phyloP scores from a whole-genome alignment of 1,140 invertebrate genomes.

The Drosophila murphyi region DNA sequence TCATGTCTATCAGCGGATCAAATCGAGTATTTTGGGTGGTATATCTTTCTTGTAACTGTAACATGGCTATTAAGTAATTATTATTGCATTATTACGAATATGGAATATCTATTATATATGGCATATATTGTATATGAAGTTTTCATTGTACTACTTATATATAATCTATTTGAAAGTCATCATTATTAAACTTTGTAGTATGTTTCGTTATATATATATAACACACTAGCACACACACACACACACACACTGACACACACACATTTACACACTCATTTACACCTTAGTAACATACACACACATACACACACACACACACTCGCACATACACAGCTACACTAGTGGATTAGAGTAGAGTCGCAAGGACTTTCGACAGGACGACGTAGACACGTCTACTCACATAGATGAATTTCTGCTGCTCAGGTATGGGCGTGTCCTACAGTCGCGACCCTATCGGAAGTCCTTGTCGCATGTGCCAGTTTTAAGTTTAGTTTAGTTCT shows the following conservation, averaged over 20 bases:
- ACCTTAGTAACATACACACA: slow-evolving; percentile 43
- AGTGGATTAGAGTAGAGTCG: slow-evolving; percentile 19
- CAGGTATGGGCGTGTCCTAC: slow-evolving; percentile 74
- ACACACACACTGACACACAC: slow-evolving; percentile 32
- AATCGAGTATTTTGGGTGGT: slow-evolving; percentile 36
- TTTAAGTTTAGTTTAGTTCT: slow-evolving; percentile 65
- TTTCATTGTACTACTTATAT: slow-evolving; percentile 79
- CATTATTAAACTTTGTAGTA: slow-evolving; percentile 77
- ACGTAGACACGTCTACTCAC: slow-evolving; percentile 69
- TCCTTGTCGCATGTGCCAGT: slow-evolving; percentile 42
- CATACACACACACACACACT: slow-evolving; percentile 20
- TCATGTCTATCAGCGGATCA: slow-evolving; percentile 31
- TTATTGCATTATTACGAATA: slow-evolving; percentile 81
- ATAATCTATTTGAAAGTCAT: slow-evolving; percentile 74
- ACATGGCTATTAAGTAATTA: slow-evolving; percentile 62
- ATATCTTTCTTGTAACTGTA: slow-evolving; percentile 54
- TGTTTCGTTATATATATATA: slow-evolving; percentile 73
- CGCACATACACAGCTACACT: slow-evolving; percentile 42
- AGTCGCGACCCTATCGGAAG: slow-evolving; percentile 5
- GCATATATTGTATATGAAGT: slow-evolving; percentile 77
- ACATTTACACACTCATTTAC: slow-evolving; percentile 7
- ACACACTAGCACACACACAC: slow-evolving; percentile 46
- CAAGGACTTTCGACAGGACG: slow-evolving; percentile 7
- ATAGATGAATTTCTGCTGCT: slow-evolving; percentile 80
- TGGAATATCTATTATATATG: slow-evolving; percentile 74